A percentile compares a stretch with the other conserved stretches of the same genome.
Evolutionary conservation across 1,140 invertebrate genomes (phyloP).

Genomic region (Cherax destructor): DNA sequence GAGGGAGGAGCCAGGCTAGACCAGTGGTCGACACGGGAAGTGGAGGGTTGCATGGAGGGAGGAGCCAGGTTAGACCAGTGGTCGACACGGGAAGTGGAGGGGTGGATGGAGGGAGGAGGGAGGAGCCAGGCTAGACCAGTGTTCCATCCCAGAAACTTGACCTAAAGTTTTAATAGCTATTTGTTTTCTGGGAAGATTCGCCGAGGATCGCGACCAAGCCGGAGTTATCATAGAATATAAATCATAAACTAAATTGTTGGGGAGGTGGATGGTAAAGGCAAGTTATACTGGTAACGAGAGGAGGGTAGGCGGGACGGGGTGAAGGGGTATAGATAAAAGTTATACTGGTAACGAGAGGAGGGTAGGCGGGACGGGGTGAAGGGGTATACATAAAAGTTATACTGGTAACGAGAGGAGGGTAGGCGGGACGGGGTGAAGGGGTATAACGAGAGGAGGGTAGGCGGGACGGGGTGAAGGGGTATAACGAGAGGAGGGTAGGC

Average conservation of each 20-base stretch:
- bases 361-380: too few species aligned
- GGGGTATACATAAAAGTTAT: too few species aligned
- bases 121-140: neutral
- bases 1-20: too few species aligned
- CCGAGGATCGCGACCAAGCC: neutral
- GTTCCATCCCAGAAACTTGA: constrained; percentile 6
- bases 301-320: constrained; percentile 5
- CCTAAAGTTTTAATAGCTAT: constrained; percentile 51
- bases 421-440: too few species aligned
- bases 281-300: constrained; percentile 14
- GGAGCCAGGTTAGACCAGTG: too few species aligned
- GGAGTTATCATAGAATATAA: constrained; percentile 13
- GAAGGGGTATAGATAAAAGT: neutral
- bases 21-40: too few species aligned
- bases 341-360: too few species aligned
- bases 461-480: too few species aligned
- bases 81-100: too few species aligned
- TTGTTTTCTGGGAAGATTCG: constrained; percentile 30
- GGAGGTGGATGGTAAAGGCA: neutral
- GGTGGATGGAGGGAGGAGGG: too few species aligned
- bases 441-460: neutral
- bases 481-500: constrained; percentile 8
- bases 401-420: neutral
- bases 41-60: too few species aligned
- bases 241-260: neutral